Evolutionary conservation across 2,888 invertebrate genomes (phyloP).

Genomic region (Xiphydria camelus): DNA sequence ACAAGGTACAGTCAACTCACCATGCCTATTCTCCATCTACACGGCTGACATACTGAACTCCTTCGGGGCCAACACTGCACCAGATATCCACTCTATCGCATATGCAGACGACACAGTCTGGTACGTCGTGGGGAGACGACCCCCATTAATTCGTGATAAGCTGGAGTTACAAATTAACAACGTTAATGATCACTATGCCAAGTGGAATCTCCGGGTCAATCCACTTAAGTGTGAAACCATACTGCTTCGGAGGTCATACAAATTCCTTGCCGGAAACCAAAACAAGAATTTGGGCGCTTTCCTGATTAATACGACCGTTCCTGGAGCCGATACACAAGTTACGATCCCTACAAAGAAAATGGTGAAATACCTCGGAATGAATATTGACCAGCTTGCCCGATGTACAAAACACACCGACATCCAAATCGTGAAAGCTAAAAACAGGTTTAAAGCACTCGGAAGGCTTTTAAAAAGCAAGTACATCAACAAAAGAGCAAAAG

Average conservation of each 20-base stretch:
- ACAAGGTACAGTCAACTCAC: neutral
- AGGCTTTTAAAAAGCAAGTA: neutral
- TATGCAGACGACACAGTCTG: slow-evolving; percentile 8
- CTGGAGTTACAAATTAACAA: slow-evolving; percentile 7
- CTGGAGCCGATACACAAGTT: no score
- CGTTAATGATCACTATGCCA: slow-evolving; percentile 12
- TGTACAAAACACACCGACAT: neutral
- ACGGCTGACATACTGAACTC: no score
- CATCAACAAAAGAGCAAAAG: neutral
- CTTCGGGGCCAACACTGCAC: no score
- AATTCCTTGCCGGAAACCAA: neutral
- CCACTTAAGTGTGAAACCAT: slow-evolving; percentile 20
- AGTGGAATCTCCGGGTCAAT: slow-evolving; percentile 19
- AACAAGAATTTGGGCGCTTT: neutral
- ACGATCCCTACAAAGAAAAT: slow-evolving; percentile 1
- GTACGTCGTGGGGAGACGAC: no score
- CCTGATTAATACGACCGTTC: neutral
- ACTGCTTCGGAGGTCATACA: slow-evolving; percentile 8
- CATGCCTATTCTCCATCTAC: neutral
- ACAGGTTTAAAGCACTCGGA: neutral
- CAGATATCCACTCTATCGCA: neutral
- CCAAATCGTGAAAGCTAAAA: slow-evolving; percentile 13
- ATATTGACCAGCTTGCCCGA: slow-evolving; percentile 12
- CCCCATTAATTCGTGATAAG: neutral
- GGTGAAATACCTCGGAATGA: slow-evolving; percentile 18